Percentiles rank a stretch among this genome's conserved stretches.
Evolutionary conservation across 2,797 vertebrate genomes (phyloP).

Genomic region (Poecilia velifera): DNA sequence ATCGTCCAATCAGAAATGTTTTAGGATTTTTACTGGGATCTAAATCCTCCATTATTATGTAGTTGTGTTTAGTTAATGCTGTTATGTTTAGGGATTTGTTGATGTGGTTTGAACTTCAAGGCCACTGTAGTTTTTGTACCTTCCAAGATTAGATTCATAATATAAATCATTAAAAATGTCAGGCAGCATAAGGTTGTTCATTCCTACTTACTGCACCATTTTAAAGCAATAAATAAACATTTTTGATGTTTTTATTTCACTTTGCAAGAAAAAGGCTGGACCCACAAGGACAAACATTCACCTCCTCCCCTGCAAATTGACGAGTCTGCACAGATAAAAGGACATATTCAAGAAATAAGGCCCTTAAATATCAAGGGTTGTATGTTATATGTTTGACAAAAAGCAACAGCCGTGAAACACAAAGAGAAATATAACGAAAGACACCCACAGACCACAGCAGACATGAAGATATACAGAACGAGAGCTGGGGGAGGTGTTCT

Average conservation of each 20-base stretch:
- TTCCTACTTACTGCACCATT: not conserved
- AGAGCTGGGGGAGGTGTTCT: slow-evolving; percentile 6
- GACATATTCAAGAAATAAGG: not conserved
- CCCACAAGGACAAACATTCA: slow-evolving; percentile 43
- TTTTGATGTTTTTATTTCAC: not conserved
- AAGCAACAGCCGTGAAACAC: slow-evolving; percentile 5
- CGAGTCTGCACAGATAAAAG: not conserved
- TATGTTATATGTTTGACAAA: not conserved
- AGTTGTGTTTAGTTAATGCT: too few relatives aligned
- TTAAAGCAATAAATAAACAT: slow-evolving; percentile 1
- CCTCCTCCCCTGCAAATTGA: slow-evolving; percentile 14
- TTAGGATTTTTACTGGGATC: too few relatives aligned
- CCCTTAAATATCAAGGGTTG: slow-evolving; percentile 7
- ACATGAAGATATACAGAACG: slow-evolving; percentile 15
- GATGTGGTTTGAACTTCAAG: too few relatives aligned
- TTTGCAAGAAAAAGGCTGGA: not conserved
- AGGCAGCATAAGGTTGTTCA: not conserved
- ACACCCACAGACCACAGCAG: not conserved
- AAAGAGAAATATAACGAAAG: not conserved
- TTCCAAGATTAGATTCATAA: not conserved
- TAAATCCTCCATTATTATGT: too few relatives aligned
- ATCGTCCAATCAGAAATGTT: too few relatives aligned
- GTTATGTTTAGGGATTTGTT: too few relatives aligned
- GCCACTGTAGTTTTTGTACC: not conserved
- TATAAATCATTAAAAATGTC: not conserved